phyloP scores from a whole-genome alignment of 1,140 invertebrate species.

The Achatina immaculata region DNA sequence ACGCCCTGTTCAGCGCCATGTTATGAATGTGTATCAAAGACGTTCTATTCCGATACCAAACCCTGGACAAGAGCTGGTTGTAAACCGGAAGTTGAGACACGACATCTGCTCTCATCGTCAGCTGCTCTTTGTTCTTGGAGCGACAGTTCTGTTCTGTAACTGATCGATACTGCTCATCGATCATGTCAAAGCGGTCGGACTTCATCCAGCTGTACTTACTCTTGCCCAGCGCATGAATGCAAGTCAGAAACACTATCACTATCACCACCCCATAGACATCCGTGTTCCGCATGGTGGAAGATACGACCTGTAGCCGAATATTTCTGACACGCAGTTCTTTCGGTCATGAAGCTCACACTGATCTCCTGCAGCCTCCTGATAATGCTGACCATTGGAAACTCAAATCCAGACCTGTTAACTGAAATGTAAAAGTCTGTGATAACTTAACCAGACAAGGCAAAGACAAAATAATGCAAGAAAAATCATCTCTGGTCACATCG shows the following conservation, averaged over 20 bases:
- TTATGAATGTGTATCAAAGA: constrained; percentile 94
- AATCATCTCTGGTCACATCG: too few species aligned
- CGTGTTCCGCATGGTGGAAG: neutral
- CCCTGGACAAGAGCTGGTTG: constrained; percentile 86
- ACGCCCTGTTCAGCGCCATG: constrained; percentile 92
- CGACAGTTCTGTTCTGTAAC: constrained; percentile 87
- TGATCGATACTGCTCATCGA: constrained; percentile 84
- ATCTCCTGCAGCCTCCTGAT: too few species aligned
- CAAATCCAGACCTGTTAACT: too few species aligned
- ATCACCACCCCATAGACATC: too few species aligned
- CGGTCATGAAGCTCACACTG: too few species aligned
- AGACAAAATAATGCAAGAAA: too few species aligned
- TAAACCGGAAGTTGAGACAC: constrained; percentile 94
- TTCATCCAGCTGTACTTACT: constrained; percentile 74
- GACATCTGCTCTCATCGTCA: constrained; percentile 82
- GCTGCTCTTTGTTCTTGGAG: constrained; percentile 85
- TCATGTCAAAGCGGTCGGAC: constrained; percentile 89
- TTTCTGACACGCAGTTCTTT: too few species aligned
- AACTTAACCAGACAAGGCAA: too few species aligned
- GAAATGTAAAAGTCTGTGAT: too few species aligned
- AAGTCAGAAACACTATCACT: neutral
- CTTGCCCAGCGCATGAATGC: constrained; percentile 72
- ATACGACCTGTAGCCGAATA: neutral
- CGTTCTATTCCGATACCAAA: constrained; percentile 95
- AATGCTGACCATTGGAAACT: too few species aligned